Base-by-base conservation (phyloP, 2,113 vertebrate genomes). In the Cepphus grylle region DNA sequence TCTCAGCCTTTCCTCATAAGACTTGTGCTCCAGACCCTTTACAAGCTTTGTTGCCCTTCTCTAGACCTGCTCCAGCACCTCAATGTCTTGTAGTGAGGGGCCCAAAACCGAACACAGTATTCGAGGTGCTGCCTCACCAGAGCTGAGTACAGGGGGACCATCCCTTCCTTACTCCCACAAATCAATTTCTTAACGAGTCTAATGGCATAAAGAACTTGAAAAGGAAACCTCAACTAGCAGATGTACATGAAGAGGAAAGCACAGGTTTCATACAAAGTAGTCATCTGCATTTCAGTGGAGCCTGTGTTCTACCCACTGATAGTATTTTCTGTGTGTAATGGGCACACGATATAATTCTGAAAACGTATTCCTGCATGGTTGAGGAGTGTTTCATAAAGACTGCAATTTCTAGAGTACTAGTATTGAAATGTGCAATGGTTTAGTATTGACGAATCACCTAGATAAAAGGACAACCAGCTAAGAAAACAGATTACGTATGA, bases 71-170 rank as follows among this genome's bases (percentile, higher is more conserved):
- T 12, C 10, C n/a, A 69, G 55, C 7, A 7, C 21, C n/a, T 55
- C 61, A 3, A 11, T 5, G 21, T 15, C 49, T 23, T 61, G 17
- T 1, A 40, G 53, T 27, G 52, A 61, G 11, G 2, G 21, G 32
- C 32, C 15, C n/a, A 56, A 21, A 71, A 58, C 12, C 3, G 11
- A 43, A 43, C 36, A 56, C 5, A 30, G 27, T 5, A 27, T 13
- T 42, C 0, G 0, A 86, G 14, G 23, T 38, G 29, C 0, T 0
- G 38, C 29, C 59, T 66, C 55, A 52, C 6, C 29, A 73, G 32
- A 7, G 43, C 49, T 0, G 0, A 84, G 4, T 2, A 59, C 11
- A 42, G 18, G 23, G 9, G 25, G 5, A 30, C 2, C 3, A 78
- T 66, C 29, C 4, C 40, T 36, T 91, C 21, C 34, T 77, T 70